A percentile compares a stretch with the other conserved stretches of the same genome.
Evolutionary conservation across 1,140 invertebrate genomes (phyloP).

Genomic region (Nomia melanderi): DNA sequence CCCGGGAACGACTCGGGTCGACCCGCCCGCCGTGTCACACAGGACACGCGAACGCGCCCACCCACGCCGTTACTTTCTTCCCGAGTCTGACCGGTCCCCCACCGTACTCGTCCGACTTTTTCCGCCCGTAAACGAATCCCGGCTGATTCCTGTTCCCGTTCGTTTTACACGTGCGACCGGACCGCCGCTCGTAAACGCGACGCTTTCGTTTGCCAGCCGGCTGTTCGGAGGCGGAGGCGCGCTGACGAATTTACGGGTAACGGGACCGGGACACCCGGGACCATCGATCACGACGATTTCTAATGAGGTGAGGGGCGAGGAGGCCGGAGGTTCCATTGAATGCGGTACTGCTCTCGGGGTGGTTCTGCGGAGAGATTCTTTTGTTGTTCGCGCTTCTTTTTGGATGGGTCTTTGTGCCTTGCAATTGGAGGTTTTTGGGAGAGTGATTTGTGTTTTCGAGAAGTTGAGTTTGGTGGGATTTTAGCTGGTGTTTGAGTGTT

Average conservation of each 20-base stretch:
- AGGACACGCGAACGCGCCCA: conserved; percentile 53
- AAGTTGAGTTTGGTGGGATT: no score
- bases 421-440: no score
- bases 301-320: not conserved
- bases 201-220: not conserved
- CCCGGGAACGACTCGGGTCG: not conserved
- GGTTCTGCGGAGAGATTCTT: no score
- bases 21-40: conserved; percentile 28
- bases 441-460: no score
- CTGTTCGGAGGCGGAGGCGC: not conserved
- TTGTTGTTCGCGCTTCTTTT: no score
- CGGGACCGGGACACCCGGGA: no score
- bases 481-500: no score
- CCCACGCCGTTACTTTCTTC: conserved; percentile 50
- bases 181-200: conserved; percentile 11
- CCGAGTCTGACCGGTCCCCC: not conserved
- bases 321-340: no score
- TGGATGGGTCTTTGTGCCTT: no score
- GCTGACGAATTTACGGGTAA: not conserved
- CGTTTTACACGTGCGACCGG: conserved; percentile 27
- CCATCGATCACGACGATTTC: not conserved
- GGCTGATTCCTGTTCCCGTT: conserved; percentile 48
- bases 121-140: conserved; percentile 59
- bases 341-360: no score
- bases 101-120: conserved; percentile 26